A percentile compares a stretch with the other conserved stretches of the same genome.
Evolutionary conservation across 2,888 invertebrate species (phyloP).

Genomic region (Polymixis lichenea): DNA sequence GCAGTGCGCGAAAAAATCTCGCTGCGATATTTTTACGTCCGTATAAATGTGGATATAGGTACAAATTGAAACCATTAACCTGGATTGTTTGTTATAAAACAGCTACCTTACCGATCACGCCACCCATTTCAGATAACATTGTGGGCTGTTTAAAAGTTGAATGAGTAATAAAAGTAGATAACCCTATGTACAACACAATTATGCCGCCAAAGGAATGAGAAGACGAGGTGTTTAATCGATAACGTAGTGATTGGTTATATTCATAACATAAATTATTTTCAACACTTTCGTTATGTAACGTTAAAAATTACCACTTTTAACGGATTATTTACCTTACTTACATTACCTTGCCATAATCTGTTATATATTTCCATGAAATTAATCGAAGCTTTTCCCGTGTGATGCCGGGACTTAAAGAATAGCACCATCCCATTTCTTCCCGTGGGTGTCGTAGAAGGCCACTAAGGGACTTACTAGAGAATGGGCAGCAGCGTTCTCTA

Average conservation of each 20-base stretch:
- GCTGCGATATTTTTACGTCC: no score
- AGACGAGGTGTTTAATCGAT: conserved; percentile 30
- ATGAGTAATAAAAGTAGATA: conserved; percentile 46
- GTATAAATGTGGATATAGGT: no score
- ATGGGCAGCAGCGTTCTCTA: no score
- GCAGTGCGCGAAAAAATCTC: no score
- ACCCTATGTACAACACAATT: conserved; percentile 6
- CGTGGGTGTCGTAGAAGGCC: no score
- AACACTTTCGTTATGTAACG: neutral
- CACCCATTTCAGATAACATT: conserved; percentile 45
- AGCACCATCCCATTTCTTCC: no score
- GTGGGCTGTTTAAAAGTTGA: conserved; percentile 23
- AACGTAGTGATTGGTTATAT: neutral
- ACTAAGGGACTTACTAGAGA: no score
- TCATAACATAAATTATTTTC: neutral
- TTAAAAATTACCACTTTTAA: neutral
- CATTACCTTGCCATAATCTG: neutral
- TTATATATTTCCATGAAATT: neutral
- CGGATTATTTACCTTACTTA: neutral
- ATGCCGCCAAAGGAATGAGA: neutral
- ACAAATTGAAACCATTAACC: neutral
- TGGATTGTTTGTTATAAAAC: conserved; percentile 8
- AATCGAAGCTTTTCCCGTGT: neutral
- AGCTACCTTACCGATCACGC: conserved; percentile 42
- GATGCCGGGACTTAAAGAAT: no score